Conservation (phyloP, 2,113 vertebrate genomes). For the Zapus hudsonius region DNA sequence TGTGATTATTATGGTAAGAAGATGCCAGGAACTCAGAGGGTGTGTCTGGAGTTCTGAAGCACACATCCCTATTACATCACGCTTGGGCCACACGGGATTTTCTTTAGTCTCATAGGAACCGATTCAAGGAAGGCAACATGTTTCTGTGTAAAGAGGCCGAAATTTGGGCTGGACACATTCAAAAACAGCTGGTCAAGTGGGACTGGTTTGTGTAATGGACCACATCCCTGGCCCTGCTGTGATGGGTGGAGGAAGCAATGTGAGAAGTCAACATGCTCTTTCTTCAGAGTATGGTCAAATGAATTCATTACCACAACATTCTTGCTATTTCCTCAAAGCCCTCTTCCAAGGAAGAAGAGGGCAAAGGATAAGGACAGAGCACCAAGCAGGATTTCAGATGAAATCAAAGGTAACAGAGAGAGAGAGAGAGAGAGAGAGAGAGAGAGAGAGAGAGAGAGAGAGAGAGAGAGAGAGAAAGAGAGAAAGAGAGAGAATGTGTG, state of each 20-base stretch:
- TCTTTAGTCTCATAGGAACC: conserved; percentile 71
- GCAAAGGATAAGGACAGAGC: conserved; percentile 44
- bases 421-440: not conserved
- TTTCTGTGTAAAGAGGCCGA: conserved; percentile 72
- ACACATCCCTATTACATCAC: conserved; percentile 76
- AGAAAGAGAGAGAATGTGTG: too few relatives aligned
- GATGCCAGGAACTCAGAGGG: conserved; percentile 76
- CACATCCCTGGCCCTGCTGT: conserved; percentile 57
- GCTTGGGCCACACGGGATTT: conserved; percentile 61
- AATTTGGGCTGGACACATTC: conserved; percentile 59
- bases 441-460: not conserved
- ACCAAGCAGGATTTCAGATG: conserved; percentile 50
- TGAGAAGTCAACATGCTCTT: conserved; percentile 60
- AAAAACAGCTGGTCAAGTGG: conserved; percentile 76
- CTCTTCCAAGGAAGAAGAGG: not conserved
- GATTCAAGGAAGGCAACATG: conserved; percentile 75
- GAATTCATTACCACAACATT: conserved; percentile 50
- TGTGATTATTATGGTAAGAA: conserved; percentile 63
- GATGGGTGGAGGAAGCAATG: conserved; percentile 70
- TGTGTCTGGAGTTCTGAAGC: conserved; percentile 72
- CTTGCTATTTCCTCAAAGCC: conserved; percentile 49
- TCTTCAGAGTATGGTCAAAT: conserved; percentile 64
- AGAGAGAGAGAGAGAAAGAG: conserved; percentile 18
- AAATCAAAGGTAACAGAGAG: not conserved
- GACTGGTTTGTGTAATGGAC: conserved; percentile 68